Evolutionary conservation across 2,888 invertebrate species (phyloP).

Genomic region (Eupithecia inturbata): DNA sequence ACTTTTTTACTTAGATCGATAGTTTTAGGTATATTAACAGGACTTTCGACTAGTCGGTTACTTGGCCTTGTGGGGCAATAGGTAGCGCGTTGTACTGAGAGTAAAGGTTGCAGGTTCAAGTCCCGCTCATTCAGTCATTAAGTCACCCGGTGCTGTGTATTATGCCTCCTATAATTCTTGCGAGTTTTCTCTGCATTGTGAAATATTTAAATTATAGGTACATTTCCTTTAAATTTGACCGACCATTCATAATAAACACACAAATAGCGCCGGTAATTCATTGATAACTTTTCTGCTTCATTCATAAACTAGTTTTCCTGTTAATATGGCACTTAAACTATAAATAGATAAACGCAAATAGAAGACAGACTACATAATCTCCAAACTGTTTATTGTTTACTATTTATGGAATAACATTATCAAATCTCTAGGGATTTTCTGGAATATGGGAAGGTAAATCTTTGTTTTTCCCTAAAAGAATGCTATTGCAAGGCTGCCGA

Average conservation of each 20-base stretch:
- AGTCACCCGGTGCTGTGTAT: too few species aligned
- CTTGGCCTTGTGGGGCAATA: not conserved
- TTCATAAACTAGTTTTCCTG: not conserved
- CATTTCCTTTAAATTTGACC: too few species aligned
- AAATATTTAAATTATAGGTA: too few species aligned
- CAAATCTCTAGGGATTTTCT: not conserved
- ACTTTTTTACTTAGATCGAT: too few species aligned
- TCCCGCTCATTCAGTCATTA: too few species aligned
- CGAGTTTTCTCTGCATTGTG: too few species aligned
- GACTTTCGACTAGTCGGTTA: too few species aligned
- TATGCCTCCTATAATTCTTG: too few species aligned
- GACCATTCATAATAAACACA: not conserved
- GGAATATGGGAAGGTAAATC: not conserved
- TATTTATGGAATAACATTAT: not conserved
- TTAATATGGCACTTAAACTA: not conserved
- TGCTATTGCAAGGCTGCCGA: not conserved
- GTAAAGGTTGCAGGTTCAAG: too few species aligned
- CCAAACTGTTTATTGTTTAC: slow-evolving; percentile 4
- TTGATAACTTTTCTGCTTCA: not conserved
- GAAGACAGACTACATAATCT: not conserved
- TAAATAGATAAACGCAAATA: slow-evolving; percentile 4
- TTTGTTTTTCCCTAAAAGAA: not conserved
- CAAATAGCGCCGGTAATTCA: not conserved
- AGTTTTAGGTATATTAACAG: too few species aligned
- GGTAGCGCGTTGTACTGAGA: not conserved